Conservation (phyloP, 35 echinoderm and acorn worm species). For the Lytechinus variegatus region DNA sequence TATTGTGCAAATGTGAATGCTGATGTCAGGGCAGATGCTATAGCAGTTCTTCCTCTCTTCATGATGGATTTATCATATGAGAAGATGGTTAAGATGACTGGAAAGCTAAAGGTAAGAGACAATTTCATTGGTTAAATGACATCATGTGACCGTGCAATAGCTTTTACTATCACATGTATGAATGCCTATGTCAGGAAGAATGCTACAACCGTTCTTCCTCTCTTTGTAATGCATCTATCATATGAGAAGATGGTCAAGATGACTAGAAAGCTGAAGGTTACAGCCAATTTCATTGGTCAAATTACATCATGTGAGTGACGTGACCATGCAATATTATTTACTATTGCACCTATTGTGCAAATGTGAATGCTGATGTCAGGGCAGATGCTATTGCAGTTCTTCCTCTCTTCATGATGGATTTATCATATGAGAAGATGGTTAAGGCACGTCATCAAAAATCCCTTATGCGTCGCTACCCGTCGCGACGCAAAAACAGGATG, state of each 20-base stretch:
- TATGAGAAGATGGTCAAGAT: conserved; percentile 97
- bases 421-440: conserved; percentile 89
- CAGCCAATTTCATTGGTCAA: no score
- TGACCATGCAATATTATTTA: no score
- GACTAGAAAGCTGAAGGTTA: conserved; percentile 69
- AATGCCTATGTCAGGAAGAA: conserved; percentile 98
- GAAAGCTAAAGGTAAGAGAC: conserved; percentile 80
- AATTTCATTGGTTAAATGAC: no score
- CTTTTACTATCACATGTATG: no score
- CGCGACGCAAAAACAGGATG: no score
- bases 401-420: conserved; percentile 97
- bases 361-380: conserved; percentile 52
- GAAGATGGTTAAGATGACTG: conserved; percentile 93
- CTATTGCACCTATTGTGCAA: no score
- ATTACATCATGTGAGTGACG: no score
- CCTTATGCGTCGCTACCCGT: no score
- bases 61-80: conserved; percentile 97
- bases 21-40: conserved; percentile 67
- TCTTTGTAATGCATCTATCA: conserved; percentile 95
- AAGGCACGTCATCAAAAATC: no score
- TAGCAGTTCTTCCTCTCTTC: conserved; percentile 77
- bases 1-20: no score
- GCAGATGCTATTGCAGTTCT: conserved; percentile 89
- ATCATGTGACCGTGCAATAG: no score
- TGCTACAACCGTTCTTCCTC: conserved; percentile 76